These are phyloP conservation scores for Rhodinocichla rosea DNA, from an alignment of 2,113 vertebrate genomes.

Conservation along the genomic window DNA sequence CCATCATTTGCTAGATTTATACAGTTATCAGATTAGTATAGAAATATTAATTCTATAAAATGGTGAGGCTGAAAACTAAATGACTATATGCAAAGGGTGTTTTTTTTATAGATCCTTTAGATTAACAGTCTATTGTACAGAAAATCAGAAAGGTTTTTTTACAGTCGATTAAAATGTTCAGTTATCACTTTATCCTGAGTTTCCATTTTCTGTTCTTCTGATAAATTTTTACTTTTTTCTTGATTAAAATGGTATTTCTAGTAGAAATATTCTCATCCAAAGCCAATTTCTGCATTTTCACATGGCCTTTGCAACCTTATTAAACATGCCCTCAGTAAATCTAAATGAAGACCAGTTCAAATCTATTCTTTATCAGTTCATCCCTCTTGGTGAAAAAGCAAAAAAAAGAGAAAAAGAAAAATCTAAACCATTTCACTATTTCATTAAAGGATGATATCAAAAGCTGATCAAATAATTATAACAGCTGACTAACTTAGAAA, in stretches of 20 bases:
- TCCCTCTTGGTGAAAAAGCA: fast-evolving
- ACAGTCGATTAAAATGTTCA: background rate
- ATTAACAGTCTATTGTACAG: background rate
- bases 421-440: background rate
- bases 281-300: background rate
- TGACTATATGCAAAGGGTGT: background rate
- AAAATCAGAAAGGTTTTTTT: background rate
- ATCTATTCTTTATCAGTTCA: background rate
- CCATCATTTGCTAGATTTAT: background rate
- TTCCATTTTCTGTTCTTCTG: background rate
- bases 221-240: background rate
- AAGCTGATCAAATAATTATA: background rate
- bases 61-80: background rate
- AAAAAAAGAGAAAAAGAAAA: background rate
- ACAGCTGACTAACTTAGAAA: background rate
- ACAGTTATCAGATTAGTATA: background rate
- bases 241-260: background rate
- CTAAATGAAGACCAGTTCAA: background rate
- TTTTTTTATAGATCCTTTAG: background rate
- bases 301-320: background rate
- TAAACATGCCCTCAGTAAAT: background rate
- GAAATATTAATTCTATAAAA: background rate
- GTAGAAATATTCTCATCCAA: background rate
- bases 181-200: background rate
- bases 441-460: background rate